A percentile compares a stretch with the other conserved stretches of the same genome.
These are phyloP conservation scores for Belonocnema kinseyi DNA, from an alignment of 1,140 invertebrate genomes.

Conservation along the genomic window DNA sequence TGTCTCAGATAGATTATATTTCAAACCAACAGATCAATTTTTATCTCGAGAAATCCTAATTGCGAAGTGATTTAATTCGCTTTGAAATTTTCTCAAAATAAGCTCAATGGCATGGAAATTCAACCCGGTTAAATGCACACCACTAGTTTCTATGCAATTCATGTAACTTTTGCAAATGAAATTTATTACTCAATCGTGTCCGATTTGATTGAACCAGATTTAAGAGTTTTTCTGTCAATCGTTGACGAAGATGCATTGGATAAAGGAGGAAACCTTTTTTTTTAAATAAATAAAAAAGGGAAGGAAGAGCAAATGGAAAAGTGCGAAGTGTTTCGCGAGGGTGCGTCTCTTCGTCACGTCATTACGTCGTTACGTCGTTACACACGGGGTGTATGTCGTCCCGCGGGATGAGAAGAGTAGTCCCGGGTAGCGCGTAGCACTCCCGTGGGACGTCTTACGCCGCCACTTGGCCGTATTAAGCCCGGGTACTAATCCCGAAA, in stretches of 20 bases:
- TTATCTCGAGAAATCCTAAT: no score
- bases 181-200: not conserved
- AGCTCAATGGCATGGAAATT: no score
- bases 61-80: no score
- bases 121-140: no score
- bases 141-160: no score
- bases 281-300: not conserved
- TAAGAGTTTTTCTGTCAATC: not conserved
- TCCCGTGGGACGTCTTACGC: slow-evolving; percentile 71
- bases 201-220: slow-evolving; percentile 3
- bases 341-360: slow-evolving; percentile 47
- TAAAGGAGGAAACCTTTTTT: not conserved
- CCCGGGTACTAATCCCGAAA: slow-evolving; percentile 74
- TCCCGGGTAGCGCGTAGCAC: slow-evolving; percentile 62
- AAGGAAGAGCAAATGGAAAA: slow-evolving; percentile 65
- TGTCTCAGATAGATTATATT: no score
- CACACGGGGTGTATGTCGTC: slow-evolving; percentile 54
- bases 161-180: not conserved
- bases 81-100: no score
- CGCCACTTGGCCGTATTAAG: slow-evolving; percentile 75
- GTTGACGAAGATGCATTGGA: slow-evolving; percentile 1
- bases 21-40: no score
- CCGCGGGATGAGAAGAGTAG: slow-evolving; percentile 57
- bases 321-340: slow-evolving; percentile 61
- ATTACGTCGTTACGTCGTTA: slow-evolving; percentile 58